phyloP scores from a whole-genome alignment of 2,797 vertebrate genomes.

The Alfaro cultratus region DNA sequence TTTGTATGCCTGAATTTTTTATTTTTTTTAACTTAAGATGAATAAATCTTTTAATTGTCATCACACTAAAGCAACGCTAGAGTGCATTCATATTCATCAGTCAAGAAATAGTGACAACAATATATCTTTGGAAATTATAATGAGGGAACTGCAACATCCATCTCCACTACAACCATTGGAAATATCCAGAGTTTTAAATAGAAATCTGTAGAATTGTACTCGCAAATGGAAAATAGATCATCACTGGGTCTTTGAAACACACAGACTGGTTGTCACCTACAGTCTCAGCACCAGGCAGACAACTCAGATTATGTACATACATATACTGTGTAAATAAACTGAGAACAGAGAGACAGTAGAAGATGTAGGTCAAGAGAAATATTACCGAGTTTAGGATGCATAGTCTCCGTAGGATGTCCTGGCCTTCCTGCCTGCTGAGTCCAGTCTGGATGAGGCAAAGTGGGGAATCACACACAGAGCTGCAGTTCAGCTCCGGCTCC shows the following conservation, averaged over 20 bases:
- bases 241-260: neutral
- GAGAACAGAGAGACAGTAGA: neutral
- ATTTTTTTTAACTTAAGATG: neutral
- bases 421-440: slow-evolving; percentile 79
- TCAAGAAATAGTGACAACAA: neutral
- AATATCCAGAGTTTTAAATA: neutral
- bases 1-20: neutral
- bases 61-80: neutral
- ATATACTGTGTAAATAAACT: neutral
- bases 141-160: neutral
- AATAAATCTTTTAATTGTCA: neutral
- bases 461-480: slow-evolving; percentile 82
- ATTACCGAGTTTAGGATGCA: slow-evolving; percentile 86
- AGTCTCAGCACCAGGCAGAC: neutral
- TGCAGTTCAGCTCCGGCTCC: slow-evolving; percentile 92
- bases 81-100: neutral
- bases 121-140: neutral
- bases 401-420: slow-evolving; percentile 82
- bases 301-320: neutral
- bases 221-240: neutral
- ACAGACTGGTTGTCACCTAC: neutral
- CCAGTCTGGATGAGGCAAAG: slow-evolving; percentile 81
- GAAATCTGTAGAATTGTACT: neutral
- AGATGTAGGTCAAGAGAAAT: neutral
- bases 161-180: neutral